Evolutionary conservation across 2,797 vertebrate species (phyloP).

Genomic region (Clarias pachynema): DNA sequence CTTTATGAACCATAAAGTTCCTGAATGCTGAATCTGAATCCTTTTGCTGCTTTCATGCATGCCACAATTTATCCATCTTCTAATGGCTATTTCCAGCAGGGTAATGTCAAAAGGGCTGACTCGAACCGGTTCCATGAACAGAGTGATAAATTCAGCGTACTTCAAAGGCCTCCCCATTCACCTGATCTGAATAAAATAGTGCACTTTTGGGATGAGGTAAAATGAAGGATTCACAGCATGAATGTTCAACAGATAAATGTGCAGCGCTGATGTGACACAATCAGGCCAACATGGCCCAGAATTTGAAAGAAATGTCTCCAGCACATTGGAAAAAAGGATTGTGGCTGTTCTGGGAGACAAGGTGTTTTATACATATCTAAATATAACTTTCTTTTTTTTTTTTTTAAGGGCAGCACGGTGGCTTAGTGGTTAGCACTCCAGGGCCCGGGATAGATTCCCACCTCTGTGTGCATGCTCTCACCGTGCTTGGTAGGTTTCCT

Average conservation of each 20-base stretch:
- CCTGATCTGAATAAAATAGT: background rate
- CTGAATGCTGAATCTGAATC: background rate
- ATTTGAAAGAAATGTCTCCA: conserved; percentile 8
- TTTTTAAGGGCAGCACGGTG: no score
- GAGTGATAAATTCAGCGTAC: background rate
- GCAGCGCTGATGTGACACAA: background rate
- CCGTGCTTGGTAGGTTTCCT: no score
- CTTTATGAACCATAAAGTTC: background rate
- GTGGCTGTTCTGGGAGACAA: background rate
- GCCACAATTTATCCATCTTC: background rate
- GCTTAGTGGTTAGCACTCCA: no score
- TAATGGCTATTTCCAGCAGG: background rate
- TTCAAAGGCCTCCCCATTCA: background rate
- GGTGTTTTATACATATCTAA: background rate
- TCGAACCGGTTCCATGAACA: background rate
- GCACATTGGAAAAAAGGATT: background rate
- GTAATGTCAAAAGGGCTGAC: background rate
- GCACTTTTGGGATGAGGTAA: background rate
- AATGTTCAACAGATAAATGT: conserved; percentile 8
- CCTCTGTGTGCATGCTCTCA: no score
- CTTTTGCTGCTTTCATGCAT: background rate
- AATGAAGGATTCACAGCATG: background rate
- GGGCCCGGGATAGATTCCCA: no score
- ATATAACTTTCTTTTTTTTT: background rate
- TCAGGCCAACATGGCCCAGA: background rate